Percentiles rank a stretch among this genome's conserved stretches.
Evolutionary conservation across 2,113 vertebrate species (phyloP).

Genomic region (Apodemus sylvaticus): DNA sequence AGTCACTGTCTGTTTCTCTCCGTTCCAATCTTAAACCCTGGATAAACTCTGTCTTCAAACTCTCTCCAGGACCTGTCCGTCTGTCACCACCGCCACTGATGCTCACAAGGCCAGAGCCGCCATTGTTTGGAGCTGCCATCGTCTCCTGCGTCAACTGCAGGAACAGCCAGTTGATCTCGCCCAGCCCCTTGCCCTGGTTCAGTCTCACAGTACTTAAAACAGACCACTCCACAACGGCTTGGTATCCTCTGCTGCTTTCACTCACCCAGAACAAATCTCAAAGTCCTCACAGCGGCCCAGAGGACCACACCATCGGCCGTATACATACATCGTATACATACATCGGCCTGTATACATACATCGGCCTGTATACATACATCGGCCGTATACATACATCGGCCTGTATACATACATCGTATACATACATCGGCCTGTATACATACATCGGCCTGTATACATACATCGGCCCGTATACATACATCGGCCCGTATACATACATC

Average conservation of each 20-base stretch:
- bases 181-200: neutral
- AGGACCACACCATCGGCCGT: neutral
- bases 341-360: no score
- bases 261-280: slow-evolving; percentile 3
- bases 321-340: no score
- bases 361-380: no score
- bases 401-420: no score
- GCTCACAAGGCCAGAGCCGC: neutral
- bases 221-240: neutral
- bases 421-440: no score
- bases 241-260: neutral
- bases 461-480: no score
- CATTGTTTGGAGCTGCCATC: neutral
- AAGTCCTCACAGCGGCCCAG: neutral
- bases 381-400: no score
- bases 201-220: neutral
- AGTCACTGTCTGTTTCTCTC: neutral
- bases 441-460: no score
- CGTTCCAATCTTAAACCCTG: neutral
- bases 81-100: neutral
- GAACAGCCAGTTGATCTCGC: neutral
- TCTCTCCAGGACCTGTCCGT: neutral
- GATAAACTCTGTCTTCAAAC: neutral
- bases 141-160: neutral
- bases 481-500: no score